Base-by-base conservation (phyloP, 2,797 vertebrate genomes). In the Pogoniulus pusillus region DNA sequence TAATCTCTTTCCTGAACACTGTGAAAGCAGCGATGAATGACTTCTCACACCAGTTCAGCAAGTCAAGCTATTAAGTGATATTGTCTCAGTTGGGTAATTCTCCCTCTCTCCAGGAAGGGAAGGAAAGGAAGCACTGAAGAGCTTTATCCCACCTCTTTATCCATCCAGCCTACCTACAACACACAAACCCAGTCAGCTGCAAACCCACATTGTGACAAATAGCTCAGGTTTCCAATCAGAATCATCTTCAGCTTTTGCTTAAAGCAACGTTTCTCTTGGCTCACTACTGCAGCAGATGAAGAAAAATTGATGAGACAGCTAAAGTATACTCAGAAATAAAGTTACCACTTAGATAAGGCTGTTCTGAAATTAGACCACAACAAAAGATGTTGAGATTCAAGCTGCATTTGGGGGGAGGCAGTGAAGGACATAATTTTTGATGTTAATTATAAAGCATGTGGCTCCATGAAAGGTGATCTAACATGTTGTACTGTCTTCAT, bases 331-430 rank as follows among this genome's bases (percentile, higher is more conserved):
- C 5, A 53, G 54, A 89, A 93, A 87, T 58, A 29, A 75, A 74
- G 63, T 53, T 62, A 82, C 81, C 87, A 81, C 37, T 91, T 77
- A 88, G 81, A 85, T 63, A 85, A 94, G 41, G 26, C 75, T 81
- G 57, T 83, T 87, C 65, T 83, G 32, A 60, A 91, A 92, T 81
- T 77, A 90, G 58, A 86, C 41, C 65, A 68, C 71, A 93, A 80
- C 47, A 88, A 93, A 92, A 32, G 41, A 88, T 80, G 65, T 47
- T 80, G 51, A 37, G 92, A 57, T 66, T 92, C 55, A 87, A 90
- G 63, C 30, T 87, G 39, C 66, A 79, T 43, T 88, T 84, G 54
- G 19, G 19, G 19, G 45, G 45, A 45, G 20, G 20, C 83, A 79
- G 71, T 77, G 51, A 51, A 58, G 49, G 37, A 72, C 34, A 32